These are phyloP conservation scores for Diarsia dahlii DNA, from an alignment of 2,888 invertebrate genomes.

Conservation along the genomic window DNA sequence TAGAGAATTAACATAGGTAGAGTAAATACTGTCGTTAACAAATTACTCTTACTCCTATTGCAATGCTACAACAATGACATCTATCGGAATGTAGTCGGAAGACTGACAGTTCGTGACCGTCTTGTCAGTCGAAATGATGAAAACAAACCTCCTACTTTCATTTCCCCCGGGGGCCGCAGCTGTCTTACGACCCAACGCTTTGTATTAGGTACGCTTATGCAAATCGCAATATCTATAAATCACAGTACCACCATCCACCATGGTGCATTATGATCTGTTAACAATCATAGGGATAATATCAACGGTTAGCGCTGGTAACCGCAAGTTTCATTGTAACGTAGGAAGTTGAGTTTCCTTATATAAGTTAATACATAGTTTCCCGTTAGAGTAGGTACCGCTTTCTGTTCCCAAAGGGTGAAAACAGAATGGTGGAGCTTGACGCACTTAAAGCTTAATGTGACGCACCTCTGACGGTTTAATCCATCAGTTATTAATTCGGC, in stretches of 20 bases:
- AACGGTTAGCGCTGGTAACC: constrained; percentile 32
- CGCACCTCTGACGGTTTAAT: background rate
- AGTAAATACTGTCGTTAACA: background rate
- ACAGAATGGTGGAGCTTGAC: background rate
- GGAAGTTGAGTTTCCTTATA: constrained; percentile 29
- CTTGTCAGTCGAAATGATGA: constrained; percentile 66
- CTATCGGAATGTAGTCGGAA: constrained; percentile 61
- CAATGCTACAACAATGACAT: constrained; percentile 38
- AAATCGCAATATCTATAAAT: constrained; percentile 57
- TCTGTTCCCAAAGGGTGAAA: background rate
- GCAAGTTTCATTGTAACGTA: constrained; percentile 37
- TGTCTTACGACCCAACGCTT: constrained; percentile 38
- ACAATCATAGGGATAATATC: constrained; percentile 45
- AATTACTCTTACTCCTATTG: constrained; percentile 14
- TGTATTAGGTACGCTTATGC: constrained; percentile 50
- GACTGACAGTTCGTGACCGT: constrained; percentile 71
- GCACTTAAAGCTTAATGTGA: background rate
- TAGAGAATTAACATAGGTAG: background rate
- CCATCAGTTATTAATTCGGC: background rate
- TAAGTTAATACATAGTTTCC: constrained; percentile 6
- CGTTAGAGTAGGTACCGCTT: background rate
- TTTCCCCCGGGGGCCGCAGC: constrained; percentile 64
- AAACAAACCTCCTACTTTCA: constrained; percentile 71
- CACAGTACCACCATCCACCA: constrained; percentile 12
- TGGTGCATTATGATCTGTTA: constrained; percentile 47